phyloP scores from a whole-genome alignment of 2,888 invertebrate species.

The Rhagonycha lutea region DNA sequence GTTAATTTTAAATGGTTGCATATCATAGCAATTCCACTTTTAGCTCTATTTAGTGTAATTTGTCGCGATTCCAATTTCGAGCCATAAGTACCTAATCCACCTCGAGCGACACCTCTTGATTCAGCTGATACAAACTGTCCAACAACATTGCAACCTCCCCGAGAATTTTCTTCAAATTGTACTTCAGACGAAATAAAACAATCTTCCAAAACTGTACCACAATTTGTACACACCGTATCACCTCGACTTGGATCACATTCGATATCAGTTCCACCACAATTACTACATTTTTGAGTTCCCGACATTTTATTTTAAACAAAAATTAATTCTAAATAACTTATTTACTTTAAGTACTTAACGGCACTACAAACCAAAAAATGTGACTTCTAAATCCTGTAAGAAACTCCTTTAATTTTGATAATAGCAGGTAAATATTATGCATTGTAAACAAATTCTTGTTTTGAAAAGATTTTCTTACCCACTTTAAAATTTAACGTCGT shows the following conservation, averaged over 20 bases:
- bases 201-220: slow-evolving; percentile 95
- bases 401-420: no score
- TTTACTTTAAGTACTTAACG: no score
- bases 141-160: slow-evolving; percentile 84
- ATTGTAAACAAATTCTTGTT: no score
- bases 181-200: slow-evolving; percentile 95
- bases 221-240: slow-evolving; percentile 93
- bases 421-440: no score
- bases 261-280: slow-evolving; percentile 87
- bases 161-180: slow-evolving; percentile 91
- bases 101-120: slow-evolving; percentile 81
- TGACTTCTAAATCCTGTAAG: no score
- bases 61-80: slow-evolving; percentile 89
- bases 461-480: no score
- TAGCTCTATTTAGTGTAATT: slow-evolving; percentile 86
- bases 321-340: no score
- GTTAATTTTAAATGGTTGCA: slow-evolving; percentile 87
- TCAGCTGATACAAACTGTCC: slow-evolving; percentile 94
- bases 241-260: slow-evolving; percentile 94
- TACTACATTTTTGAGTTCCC: slow-evolving; percentile 80
- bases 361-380: no score
- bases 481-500: no score
- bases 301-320: slow-evolving; percentile 50
- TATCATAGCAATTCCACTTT: slow-evolving; percentile 80
- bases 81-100: slow-evolving; percentile 78